Evolutionary conservation across 2,888 invertebrate genomes (phyloP), one percentile per base, ranked within the genome.

Genomic region (Lasioglossum morio): DNA sequence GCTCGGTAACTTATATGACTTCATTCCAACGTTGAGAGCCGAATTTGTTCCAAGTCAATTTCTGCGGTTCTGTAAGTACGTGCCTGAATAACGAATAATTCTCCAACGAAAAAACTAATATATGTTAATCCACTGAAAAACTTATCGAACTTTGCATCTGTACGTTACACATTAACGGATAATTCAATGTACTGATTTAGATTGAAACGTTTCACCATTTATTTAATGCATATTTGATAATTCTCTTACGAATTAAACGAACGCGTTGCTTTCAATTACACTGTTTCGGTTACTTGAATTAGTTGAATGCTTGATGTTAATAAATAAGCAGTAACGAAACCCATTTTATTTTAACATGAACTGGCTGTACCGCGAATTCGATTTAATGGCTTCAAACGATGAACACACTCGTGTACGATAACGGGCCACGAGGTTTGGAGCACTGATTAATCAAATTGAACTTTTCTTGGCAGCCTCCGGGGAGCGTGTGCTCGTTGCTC

Each of bases 1-100:
- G 40, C 70, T 40, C 37, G 14, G 70, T 70, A 70, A 70, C 37
- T 70, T 70, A 40, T 70, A 70, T 40, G 70, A 70, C 70, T 70
- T 14, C 40, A 70, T 70, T 70, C n/a, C 40, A 40, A 70, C 14
- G 40, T 70, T 70, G 40, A 40, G 40, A 0, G n/a, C 40, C 12
- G 70, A 70, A 37, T 70, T 70, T 40, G 37, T 70, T 70, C 5
- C 40, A n/a, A 70, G 40, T 70, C 37, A 37, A 69, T 69, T 34
- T 34, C 37, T 37, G 69, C 69, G 19, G 69, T 69, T 37, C 69
- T 23, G 69, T 23, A 37, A 37, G 37, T 19, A 37, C 19, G 23
- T 1, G 37, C 23, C 23, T 4, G 69, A 23, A 23, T 4, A 34
- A 23, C 66, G 8, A 37, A 34, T 37, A 23, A 12, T 69, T 37